phyloP scores from a whole-genome alignment of 2,113 vertebrate species.

The Dipodomys stephensi region DNA sequence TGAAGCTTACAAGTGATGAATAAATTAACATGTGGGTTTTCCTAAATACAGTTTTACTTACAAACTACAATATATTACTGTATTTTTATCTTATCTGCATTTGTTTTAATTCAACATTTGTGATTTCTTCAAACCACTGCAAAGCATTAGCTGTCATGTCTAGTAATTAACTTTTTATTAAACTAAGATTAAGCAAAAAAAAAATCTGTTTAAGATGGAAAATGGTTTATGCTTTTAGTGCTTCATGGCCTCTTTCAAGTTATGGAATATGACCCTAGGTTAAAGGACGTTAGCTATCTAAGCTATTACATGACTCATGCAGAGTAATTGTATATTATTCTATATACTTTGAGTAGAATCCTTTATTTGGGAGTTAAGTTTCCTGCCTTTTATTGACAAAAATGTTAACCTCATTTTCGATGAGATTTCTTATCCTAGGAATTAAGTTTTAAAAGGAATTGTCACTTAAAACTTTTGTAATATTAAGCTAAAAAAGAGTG shows the following conservation, averaged over 20 bases:
- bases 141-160: background rate
- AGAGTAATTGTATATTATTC: constrained; percentile 42
- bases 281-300: constrained; percentile 58
- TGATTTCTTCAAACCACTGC: constrained; percentile 34
- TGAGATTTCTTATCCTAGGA: background rate
- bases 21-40: constrained; percentile 36
- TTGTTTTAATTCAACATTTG: constrained; percentile 65
- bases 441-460: constrained; percentile 47
- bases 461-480: constrained; percentile 1
- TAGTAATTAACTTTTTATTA: constrained; percentile 42
- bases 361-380: constrained; percentile 39
- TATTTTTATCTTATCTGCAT: background rate
- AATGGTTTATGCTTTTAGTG: constrained; percentile 9
- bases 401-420: constrained; percentile 49
- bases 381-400: background rate
- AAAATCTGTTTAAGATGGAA: constrained; percentile 41
- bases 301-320: background rate
- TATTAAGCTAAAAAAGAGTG: background rate
- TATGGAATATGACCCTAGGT: constrained; percentile 32
- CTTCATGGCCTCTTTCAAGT: background rate
- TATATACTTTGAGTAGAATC: constrained; percentile 17
- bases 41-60: constrained; percentile 42
- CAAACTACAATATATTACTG: constrained; percentile 21
- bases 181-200: constrained; percentile 44
- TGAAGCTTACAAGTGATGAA: constrained; percentile 46